phyloP scores from a whole-genome alignment of 2,888 invertebrate genomes.

The Phengaris arion region DNA sequence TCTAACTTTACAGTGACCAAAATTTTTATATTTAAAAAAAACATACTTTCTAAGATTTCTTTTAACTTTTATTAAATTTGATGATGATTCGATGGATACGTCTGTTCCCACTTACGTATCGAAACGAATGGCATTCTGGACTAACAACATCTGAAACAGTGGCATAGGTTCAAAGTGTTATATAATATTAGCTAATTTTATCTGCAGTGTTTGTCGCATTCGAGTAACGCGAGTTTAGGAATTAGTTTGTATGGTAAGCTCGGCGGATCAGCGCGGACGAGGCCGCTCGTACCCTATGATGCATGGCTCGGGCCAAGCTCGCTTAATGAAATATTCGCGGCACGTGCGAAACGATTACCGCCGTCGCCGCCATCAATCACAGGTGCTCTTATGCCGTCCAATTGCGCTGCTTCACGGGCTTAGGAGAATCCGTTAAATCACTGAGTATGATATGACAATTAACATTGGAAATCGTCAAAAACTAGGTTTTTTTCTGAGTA shows the following conservation, averaged over 20 bases:
- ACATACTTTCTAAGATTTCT: neutral
- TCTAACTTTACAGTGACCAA: too few relatives aligned
- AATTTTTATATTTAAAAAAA: too few relatives aligned
- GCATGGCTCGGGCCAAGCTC: conserved; percentile 66
- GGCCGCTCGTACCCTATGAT: conserved; percentile 68
- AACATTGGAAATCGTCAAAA: neutral
- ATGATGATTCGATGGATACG: neutral
- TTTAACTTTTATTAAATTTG: neutral
- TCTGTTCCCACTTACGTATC: neutral
- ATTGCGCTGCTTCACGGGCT: conserved; percentile 22
- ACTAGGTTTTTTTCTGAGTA: neutral
- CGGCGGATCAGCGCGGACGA: conserved; percentile 70
- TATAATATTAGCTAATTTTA: conserved; percentile 35
- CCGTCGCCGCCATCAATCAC: conserved; percentile 68
- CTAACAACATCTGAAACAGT: conserved; percentile 1
- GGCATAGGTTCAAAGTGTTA: conserved; percentile 29
- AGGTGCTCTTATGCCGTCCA: conserved; percentile 56
- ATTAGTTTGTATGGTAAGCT: conserved; percentile 73
- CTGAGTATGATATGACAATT: neutral
- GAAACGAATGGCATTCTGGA: neutral
- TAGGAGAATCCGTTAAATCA: neutral
- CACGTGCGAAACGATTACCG: conserved; percentile 55
- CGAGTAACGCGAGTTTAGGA: conserved; percentile 54
- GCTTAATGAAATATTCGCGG: conserved; percentile 74
- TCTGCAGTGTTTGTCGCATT: conserved; percentile 46